Evolutionary conservation across 2,797 vertebrate genomes (phyloP), one percentile per base, ranked within the genome.

Genomic region (Malacoraja senta): DNA sequence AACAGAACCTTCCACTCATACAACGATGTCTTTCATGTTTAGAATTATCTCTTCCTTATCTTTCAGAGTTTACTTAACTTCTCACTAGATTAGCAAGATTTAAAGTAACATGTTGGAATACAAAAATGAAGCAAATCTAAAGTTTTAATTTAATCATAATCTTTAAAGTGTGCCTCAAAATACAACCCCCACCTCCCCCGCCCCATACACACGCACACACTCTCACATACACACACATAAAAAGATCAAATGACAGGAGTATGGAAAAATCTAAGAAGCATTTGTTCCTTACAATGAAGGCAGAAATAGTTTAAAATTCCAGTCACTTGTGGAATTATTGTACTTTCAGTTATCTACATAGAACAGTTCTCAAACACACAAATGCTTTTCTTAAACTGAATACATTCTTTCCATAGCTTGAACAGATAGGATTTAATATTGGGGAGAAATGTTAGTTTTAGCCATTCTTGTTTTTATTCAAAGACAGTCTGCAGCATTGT

Each of bases 331-430:
- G 61, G 26, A 76, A 92, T 53, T 38, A 92, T 58, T 92, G 35
- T 91, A 74, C 68, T 44, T 32, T 74, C 68, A 44, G 88, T 74
- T 91, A 91, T 91, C 90, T 92, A 58, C 53, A 76, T 74, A 76
- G 71, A 92, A 92, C 90, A 92, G 90, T 72, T 72, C 90, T 76
- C 90, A 92, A 35, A 76, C 71, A 92, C 35, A 92, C 71, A 92
- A 91, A 12, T 53, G 90, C 24, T 92, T 58, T 92, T 76, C 90
- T 74, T 7, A 53, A 2, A 76, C 12, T 92, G 71, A 92, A 92
- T 53, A 92, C 68, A 76, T 74, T 76, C 65, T 76, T 76, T 76
- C 72, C 71, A 92, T 38, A 92, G 71, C 15, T 76, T 92, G 71
- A 26, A 76, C 71, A 74, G 38, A 76, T 76, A 53, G 72, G 71